These are phyloP conservation scores for Margaritifera margaritifera DNA, from an alignment of 2,888 invertebrate genomes.

Conservation along the genomic window DNA sequence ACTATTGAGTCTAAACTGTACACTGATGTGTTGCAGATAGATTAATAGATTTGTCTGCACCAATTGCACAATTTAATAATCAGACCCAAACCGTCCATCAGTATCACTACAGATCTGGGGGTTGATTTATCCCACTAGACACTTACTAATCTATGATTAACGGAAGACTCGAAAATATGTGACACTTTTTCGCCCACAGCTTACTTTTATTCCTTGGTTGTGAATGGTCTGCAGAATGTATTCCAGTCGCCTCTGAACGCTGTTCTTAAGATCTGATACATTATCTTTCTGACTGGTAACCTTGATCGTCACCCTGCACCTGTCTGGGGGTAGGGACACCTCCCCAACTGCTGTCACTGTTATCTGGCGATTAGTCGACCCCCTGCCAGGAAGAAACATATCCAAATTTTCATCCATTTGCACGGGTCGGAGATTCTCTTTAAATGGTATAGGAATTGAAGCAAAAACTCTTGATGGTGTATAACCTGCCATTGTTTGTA, in stretches of 20 bases:
- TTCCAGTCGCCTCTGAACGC: conserved; percentile 63
- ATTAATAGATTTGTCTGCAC: background rate
- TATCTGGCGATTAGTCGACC: conserved; percentile 46
- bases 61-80: background rate
- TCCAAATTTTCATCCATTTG: conserved; percentile 15
- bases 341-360: conserved; percentile 65
- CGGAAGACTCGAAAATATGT: background rate
- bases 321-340: conserved; percentile 62
- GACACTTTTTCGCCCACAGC: too few relatives aligned
- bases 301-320: conserved; percentile 55
- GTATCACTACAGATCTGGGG: background rate
- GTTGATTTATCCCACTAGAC: background rate
- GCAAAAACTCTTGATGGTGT: conserved; percentile 47
- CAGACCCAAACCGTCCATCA: background rate
- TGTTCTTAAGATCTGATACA: conserved; percentile 66
- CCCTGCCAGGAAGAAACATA: conserved; percentile 1
- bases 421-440: conserved; percentile 4
- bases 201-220: conserved; percentile 65
- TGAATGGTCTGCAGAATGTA: conserved; percentile 65
- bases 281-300: conserved; percentile 59
- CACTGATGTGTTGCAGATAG: background rate
- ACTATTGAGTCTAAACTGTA: too few relatives aligned
- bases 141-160: too few relatives aligned
- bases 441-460: conserved; percentile 18
- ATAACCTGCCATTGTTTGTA: conserved; percentile 32